Conservation (phyloP, 2,888 invertebrate species). For the Philaethria dido region DNA sequence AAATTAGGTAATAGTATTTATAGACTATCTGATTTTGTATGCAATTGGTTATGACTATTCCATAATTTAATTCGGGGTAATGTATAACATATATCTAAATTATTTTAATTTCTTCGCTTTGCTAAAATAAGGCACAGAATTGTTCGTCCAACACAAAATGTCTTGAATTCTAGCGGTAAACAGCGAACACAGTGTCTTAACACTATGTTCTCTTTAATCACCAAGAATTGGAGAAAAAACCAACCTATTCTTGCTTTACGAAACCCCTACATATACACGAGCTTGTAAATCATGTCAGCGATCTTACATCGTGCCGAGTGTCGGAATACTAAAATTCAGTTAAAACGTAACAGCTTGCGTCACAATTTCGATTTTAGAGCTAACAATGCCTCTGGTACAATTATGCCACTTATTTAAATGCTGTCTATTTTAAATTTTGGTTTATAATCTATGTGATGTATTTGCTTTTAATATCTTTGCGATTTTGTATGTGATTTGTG, state of each 20-base stretch:
- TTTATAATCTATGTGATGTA: conserved; percentile 6
- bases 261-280: conserved; percentile 2
- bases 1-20: too few relatives aligned
- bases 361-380: conserved; percentile 31
- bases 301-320: conserved; percentile 36
- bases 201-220: too few relatives aligned
- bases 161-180: too few relatives aligned
- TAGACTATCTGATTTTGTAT: too few relatives aligned
- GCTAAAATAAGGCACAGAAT: too few relatives aligned
- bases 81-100: too few relatives aligned
- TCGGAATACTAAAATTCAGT: conserved; percentile 37
- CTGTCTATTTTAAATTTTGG: conserved; percentile 24
- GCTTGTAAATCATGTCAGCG: conserved; percentile 33
- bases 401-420: conserved; percentile 24
- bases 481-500: neutral
- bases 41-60: too few relatives aligned
- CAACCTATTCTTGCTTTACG: neutral
- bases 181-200: too few relatives aligned
- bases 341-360: conserved; percentile 39
- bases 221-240: too few relatives aligned
- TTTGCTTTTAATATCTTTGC: neutral
- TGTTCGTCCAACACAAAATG: too few relatives aligned
- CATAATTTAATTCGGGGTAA: too few relatives aligned
- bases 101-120: too few relatives aligned
- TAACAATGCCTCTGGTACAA: conserved; percentile 19